phyloP scores from a whole-genome alignment of 2,888 invertebrate genomes.

The Ommatoiulus sabulosus region DNA sequence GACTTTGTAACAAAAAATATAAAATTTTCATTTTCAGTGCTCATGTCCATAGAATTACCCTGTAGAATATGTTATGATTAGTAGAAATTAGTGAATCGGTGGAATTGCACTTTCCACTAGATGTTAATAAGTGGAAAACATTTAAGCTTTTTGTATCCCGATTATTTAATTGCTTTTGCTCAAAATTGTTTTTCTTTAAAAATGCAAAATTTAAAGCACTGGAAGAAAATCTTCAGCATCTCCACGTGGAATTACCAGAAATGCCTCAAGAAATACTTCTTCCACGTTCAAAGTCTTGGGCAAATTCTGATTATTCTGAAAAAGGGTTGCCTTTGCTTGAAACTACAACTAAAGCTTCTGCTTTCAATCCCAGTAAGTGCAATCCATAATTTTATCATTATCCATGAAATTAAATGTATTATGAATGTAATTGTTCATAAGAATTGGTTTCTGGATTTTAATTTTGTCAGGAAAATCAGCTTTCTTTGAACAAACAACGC shows the following conservation, averaged over 20 bases:
- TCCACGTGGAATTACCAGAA: constrained; percentile 24
- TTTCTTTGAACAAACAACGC: background rate
- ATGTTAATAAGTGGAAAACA: background rate
- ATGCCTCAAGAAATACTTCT: constrained; percentile 29
- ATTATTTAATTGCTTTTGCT: background rate
- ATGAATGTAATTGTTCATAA: background rate
- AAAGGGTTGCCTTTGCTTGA: background rate
- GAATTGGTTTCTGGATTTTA: background rate
- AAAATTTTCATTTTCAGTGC: no score
- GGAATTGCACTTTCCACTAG: background rate
- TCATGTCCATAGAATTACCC: no score
- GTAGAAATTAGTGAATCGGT: background rate
- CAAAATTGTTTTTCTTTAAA: background rate
- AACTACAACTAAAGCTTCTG: background rate
- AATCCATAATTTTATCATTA: background rate
- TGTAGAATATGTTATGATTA: background rate
- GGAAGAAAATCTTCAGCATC: constrained; percentile 31
- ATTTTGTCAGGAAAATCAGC: background rate
- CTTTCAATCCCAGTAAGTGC: background rate
- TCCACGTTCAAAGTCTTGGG: constrained; percentile 41
- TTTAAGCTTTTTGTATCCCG: background rate
- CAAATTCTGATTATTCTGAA: constrained; percentile 22
- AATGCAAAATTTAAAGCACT: constrained; percentile 4
- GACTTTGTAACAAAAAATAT: no score
- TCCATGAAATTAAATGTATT: background rate